Percentiles rank a stretch among this genome's conserved stretches.
These are phyloP conservation scores for Adelosebastes latens DNA, from an alignment of 2,797 vertebrate genomes.

Conservation along the genomic window DNA sequence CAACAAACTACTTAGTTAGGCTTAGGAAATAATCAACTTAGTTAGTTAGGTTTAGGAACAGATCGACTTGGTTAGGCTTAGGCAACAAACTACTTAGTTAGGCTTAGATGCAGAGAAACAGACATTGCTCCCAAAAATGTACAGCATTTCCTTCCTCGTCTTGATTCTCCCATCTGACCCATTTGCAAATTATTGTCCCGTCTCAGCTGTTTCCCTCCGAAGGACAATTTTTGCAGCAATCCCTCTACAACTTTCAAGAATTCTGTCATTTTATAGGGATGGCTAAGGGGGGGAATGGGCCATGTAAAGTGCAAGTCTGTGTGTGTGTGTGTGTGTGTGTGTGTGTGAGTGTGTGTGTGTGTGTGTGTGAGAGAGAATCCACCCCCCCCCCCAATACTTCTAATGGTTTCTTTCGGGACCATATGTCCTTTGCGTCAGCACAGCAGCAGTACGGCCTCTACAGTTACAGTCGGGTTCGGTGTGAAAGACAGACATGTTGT, in stretches of 20 bases:
- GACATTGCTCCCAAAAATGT: conserved; percentile 19
- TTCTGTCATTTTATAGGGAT: conserved; percentile 57
- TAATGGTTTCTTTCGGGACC: conserved; percentile 80
- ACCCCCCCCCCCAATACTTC: conserved; percentile 28
- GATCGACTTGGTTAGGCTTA: too few species aligned
- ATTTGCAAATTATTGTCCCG: conserved; percentile 59
- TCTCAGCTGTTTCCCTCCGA: conserved; percentile 48
- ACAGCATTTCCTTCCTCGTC: conserved; percentile 56
- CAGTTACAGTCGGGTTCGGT: conserved; percentile 79
- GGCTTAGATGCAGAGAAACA: conserved; percentile 19
- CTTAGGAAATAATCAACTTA: too few species aligned
- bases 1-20: too few species aligned
- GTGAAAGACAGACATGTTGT: conserved; percentile 82
- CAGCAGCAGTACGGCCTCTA: conserved; percentile 71
- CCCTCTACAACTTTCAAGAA: conserved; percentile 46
- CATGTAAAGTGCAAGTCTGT: conserved; percentile 6
- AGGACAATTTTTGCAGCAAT: conserved; percentile 36
- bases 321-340: conserved; percentile 23
- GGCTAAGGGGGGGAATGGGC: conserved; percentile 17
- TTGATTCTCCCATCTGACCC: conserved; percentile 53
- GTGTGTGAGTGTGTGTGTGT: background rate
- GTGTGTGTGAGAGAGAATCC: conserved; percentile 15
- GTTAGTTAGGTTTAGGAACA: too few species aligned
- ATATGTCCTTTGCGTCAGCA: conserved; percentile 81
- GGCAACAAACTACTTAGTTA: too few species aligned